These are phyloP conservation scores for Pyrgus malvae DNA, from an alignment of 2,888 invertebrate genomes.

Conservation along the genomic window DNA sequence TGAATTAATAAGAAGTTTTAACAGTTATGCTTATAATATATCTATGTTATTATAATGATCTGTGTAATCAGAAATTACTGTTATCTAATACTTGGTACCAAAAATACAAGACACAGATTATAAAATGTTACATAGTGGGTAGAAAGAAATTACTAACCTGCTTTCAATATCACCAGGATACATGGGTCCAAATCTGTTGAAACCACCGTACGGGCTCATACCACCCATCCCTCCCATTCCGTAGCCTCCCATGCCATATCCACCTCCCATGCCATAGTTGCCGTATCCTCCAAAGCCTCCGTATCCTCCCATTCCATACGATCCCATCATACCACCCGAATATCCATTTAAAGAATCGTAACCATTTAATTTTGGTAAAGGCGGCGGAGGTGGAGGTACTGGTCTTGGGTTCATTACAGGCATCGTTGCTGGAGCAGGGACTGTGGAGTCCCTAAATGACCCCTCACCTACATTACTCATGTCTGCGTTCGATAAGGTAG, in stretches of 20 bases:
- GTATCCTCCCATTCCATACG: conserved; percentile 45
- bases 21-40: no score
- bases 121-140: no score
- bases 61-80: no score
- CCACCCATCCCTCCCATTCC: conserved; percentile 45
- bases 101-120: no score
- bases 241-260: conserved; percentile 47
- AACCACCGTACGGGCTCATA: conserved; percentile 64
- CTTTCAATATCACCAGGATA: conserved; percentile 83
- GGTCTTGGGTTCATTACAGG: conserved; percentile 49
- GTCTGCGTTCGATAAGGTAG: conserved; percentile 52
- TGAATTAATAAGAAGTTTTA: no score
- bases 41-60: no score
- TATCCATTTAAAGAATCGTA: conserved; percentile 45
- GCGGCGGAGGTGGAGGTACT: conserved; percentile 58
- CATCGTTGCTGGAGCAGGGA: conserved; percentile 46
- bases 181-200: conserved; percentile 66
- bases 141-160: conserved; percentile 62
- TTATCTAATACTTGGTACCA: no score
- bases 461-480: conserved; percentile 39
- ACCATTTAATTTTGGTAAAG: not conserved
- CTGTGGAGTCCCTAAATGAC: conserved; percentile 53
- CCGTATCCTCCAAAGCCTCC: conserved; percentile 43
- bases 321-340: conserved; percentile 53
- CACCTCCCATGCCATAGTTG: conserved; percentile 43